Conservation (phyloP, 2,797 vertebrate genomes). For the Tokudaia muenninki region DNA sequence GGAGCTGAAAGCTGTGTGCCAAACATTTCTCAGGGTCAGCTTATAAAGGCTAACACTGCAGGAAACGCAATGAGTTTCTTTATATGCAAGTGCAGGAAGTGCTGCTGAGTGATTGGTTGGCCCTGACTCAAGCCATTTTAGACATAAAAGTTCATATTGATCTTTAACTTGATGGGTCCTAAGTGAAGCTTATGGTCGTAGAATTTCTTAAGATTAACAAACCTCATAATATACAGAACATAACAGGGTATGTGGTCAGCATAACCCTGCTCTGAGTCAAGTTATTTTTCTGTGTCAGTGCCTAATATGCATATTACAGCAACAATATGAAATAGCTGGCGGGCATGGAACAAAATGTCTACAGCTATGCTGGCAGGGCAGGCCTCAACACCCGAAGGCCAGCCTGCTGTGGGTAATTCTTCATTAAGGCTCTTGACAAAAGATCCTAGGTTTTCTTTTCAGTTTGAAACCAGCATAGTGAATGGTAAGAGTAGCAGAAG, state of each 20-base stretch:
- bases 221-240: neutral
- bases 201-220: neutral
- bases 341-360: neutral
- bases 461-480: neutral
- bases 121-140: neutral
- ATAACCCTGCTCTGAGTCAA: neutral
- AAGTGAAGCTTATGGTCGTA: neutral
- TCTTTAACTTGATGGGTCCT: neutral
- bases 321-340: neutral
- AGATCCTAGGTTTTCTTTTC: neutral
- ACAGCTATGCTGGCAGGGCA: neutral
- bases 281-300: neutral
- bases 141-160: neutral
- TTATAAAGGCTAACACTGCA: neutral
- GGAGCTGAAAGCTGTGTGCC: neutral
- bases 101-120: neutral
- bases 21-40: neutral
- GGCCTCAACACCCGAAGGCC: neutral
- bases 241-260: neutral
- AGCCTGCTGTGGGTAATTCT: neutral
- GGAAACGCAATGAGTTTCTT: neutral
- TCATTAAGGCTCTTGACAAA: neutral
- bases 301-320: neutral
- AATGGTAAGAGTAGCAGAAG: neutral
- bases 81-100: neutral